Base-by-base conservation (phyloP, 2,888 invertebrate genomes). In the Julus scanicus region DNA sequence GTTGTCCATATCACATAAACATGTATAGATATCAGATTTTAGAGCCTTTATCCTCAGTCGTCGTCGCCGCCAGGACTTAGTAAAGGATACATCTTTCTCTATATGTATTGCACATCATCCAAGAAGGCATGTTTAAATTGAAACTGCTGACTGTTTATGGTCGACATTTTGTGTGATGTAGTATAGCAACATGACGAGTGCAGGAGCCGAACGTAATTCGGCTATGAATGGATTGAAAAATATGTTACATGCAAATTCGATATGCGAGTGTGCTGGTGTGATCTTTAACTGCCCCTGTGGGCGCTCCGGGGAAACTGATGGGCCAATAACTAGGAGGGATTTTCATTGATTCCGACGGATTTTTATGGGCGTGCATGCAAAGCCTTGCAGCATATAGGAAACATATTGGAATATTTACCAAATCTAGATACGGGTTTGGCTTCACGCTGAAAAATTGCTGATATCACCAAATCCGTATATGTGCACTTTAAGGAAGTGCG, bases 241-340 rank as follows among this genome's bases (percentile, higher is more conserved):
- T 57, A 9, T 57, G n/a, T 57, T 13, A 15, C n/a, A 57, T 57
- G 57, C 57, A 57, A 57, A 57, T 57, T 57, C 57, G n/a, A 57
- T 57, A 57, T 13, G 17, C 57, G 57, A 57, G 57, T 57, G 57
- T 57, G 57, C 57, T n/a, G 57, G 57, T n/a, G 57, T 57, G 57
- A 57, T 57, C 57, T 57, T 57, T 57, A 57, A 57, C 57, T 57
- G 57, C 57, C 57, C 57, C 57, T 57, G 57, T 57, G 57, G 57
- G 57, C 57, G 11, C 57, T 57, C 57, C 57, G 17, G 57, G 57
- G 57, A 57, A 57, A 57, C 57, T 57, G 57, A 57, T 57, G 57
- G 57, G n/a, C 57, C 57, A 57, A 57, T 57, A 57, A 57, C 57
- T 57, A n/a, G n/a, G 57, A 57, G 57, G 57, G 57, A 57, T 57